phyloP scores from a whole-genome alignment of 2,888 invertebrate species.

The Andrena trimmerana region DNA sequence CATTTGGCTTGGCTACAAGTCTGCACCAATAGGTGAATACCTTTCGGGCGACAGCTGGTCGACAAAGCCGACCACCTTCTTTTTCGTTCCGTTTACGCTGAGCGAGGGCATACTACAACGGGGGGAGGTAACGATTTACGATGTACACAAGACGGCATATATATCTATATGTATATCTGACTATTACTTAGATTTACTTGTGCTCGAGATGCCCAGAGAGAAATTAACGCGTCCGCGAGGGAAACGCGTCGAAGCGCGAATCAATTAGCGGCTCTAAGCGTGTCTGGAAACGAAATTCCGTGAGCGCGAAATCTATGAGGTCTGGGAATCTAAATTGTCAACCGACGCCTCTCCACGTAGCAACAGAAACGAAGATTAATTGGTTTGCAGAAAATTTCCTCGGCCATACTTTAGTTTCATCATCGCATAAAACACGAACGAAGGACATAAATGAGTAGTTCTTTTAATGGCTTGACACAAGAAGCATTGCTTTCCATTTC shows the following conservation, averaged over 20 bases:
- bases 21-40: constrained; percentile 73
- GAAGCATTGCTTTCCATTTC: too few relatives aligned
- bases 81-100: constrained; percentile 83
- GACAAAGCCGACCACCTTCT: constrained; percentile 85
- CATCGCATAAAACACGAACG: neutral
- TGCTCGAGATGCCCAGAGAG: constrained; percentile 41
- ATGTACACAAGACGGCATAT: constrained; percentile 57
- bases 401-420: too few relatives aligned
- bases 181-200: constrained; percentile 26
- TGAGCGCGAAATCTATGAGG: neutral
- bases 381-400: neutral
- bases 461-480: neutral
- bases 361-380: constrained; percentile 5
- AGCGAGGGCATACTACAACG: constrained; percentile 84
- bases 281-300: neutral
- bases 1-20: constrained; percentile 53
- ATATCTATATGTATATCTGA: constrained; percentile 9
- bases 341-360: neutral
- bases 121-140: constrained; percentile 73
- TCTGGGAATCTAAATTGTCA: neutral
- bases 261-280: constrained; percentile 19
- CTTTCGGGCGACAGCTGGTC: constrained; percentile 83
- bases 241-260: constrained; percentile 11
- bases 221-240: constrained; percentile 9
- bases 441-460: neutral